A percentile compares a stretch with the other conserved stretches of the same genome.
phyloP scores from a whole-genome alignment of 2,888 invertebrate genomes.

The Tenodera sinensis region DNA sequence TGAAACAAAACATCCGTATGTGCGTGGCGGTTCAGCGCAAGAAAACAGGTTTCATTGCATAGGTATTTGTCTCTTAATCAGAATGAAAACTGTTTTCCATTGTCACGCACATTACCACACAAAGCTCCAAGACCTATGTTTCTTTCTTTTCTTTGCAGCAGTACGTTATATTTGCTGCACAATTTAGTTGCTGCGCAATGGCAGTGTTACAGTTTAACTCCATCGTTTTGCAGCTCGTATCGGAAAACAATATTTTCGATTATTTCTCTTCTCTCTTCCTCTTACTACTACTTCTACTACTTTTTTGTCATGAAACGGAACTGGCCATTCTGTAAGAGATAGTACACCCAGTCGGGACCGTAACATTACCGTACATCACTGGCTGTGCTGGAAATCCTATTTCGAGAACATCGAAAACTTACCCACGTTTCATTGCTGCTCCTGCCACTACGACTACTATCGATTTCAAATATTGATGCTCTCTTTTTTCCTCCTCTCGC shows the following conservation, averaged over 20 bases:
- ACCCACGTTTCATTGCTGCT: constrained; percentile 33
- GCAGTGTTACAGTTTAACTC: constrained; percentile 30
- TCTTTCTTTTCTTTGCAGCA: neutral
- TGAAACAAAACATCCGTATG: too few species aligned
- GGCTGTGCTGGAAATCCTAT: constrained; percentile 35
- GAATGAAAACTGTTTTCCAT: neutral
- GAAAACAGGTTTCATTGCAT: too few species aligned
- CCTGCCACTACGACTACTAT: neutral
- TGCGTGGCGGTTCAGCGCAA: too few species aligned
- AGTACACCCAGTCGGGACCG: constrained; percentile 27
- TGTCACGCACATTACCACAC: neutral
- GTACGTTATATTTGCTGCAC: constrained; percentile 14
- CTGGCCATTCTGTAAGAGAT: constrained; percentile 35
- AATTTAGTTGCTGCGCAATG: constrained; percentile 21
- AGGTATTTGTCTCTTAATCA: too few species aligned
- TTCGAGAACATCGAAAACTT: constrained; percentile 36
- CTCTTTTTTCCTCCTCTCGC: neutral
- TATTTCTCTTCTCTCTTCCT: constrained; percentile 13
- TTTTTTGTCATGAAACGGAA: constrained; percentile 32
- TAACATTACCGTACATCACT: constrained; percentile 37
- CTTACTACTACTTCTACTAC: neutral
- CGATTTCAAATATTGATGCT: constrained; percentile 9
- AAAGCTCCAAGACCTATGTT: neutral
- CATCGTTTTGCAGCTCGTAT: constrained; percentile 25
- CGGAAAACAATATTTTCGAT: constrained; percentile 31